These are phyloP conservation scores for Sialia sialis DNA, from an alignment of 2,113 vertebrate species.

Conservation along the genomic window DNA sequence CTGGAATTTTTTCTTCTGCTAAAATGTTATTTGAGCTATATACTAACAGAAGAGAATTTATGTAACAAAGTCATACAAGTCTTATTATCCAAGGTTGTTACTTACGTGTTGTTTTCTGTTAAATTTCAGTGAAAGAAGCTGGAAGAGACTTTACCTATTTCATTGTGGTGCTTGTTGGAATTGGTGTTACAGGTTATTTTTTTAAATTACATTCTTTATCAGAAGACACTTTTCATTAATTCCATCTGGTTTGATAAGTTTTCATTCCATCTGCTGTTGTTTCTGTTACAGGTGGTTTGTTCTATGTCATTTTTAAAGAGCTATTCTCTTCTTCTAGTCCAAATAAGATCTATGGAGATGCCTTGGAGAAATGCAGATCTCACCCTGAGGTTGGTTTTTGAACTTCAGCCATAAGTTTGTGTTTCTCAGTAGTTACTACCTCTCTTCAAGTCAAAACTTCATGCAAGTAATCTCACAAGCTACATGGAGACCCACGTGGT, in stretches of 20 bases:
- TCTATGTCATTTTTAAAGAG: slow-evolving; percentile 92
- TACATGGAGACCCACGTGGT: accelerated
- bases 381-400: slow-evolving; percentile 86
- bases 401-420: background rate
- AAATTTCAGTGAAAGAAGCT: slow-evolving; percentile 85
- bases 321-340: slow-evolving; percentile 93
- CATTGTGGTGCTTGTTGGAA: slow-evolving; percentile 86
- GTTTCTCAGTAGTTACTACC: background rate
- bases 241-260: background rate
- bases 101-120: background rate
- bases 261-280: background rate
- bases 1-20: background rate
- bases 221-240: background rate
- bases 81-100: background rate
- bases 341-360: slow-evolving; percentile 88
- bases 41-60: background rate
- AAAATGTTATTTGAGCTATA: background rate
- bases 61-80: background rate
- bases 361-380: slow-evolving; percentile 85
- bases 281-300: slow-evolving; percentile 83
- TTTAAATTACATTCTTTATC: background rate
- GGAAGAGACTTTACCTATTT: slow-evolving; percentile 91
- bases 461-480: background rate
- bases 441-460: background rate
- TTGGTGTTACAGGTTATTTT: slow-evolving; percentile 87